Evolutionary conservation across 1,140 invertebrate species (phyloP).

Genomic region (Caenorhabditis latens): DNA sequence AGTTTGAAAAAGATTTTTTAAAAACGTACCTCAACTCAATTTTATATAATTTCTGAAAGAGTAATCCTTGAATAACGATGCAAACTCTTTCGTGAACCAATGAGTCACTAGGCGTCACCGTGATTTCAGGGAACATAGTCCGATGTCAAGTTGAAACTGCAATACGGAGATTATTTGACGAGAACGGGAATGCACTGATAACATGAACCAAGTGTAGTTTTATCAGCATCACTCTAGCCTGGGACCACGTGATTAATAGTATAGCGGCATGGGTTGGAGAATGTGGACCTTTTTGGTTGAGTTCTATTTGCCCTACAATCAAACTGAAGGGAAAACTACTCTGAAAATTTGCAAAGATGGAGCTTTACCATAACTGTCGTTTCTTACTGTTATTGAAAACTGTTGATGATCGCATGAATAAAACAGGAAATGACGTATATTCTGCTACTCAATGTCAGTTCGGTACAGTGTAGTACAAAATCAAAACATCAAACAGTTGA

Average conservation of each 20-base stretch:
- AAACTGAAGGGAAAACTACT: no score
- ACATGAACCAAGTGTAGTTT: neutral
- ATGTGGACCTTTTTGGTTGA: no score
- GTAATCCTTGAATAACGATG: neutral
- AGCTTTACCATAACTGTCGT: no score
- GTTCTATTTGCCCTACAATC: no score
- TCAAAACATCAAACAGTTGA: no score
- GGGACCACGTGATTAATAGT: neutral
- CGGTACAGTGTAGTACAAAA: slow-evolving; percentile 3
- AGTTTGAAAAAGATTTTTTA: no score
- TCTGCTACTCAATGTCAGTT: neutral
- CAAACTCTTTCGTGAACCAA: slow-evolving; percentile 11
- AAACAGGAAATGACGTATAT: no score
- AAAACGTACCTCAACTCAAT: slow-evolving; percentile 5
- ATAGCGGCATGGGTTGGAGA: neutral
- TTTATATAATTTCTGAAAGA: neutral
- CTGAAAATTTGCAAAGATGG: no score
- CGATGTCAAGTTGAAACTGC: neutral
- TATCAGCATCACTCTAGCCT: neutral
- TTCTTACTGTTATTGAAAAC: no score
- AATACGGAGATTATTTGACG: neutral
- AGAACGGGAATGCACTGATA: neutral
- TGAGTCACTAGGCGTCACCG: neutral
- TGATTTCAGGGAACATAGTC: neutral
- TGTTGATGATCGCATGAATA: no score